phyloP scores from a whole-genome alignment of 2,113 vertebrate genomes.

The Stictonetta naevosa region DNA sequence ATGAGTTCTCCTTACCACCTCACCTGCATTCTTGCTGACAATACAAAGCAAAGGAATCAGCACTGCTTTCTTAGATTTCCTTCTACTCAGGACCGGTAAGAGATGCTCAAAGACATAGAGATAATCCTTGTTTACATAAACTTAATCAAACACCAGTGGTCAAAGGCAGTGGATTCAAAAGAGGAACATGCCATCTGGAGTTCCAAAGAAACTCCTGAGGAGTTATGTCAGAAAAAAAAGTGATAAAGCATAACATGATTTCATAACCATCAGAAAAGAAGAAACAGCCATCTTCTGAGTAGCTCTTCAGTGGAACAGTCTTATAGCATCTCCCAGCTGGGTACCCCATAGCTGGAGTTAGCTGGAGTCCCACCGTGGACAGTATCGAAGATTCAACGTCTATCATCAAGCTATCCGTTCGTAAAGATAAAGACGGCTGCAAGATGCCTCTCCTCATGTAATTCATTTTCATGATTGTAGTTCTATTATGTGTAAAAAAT shows the following conservation, averaged over 20 bases:
- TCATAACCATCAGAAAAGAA: not conserved
- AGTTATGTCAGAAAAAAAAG: conserved; percentile 16
- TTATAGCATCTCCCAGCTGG: not conserved
- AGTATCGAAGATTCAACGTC: not conserved
- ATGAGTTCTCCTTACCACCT: not conserved
- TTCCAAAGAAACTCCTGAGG: not conserved
- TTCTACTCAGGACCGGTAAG: not conserved
- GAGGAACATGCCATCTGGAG: not conserved
- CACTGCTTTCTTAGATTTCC: not conserved
- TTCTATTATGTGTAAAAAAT: not conserved
- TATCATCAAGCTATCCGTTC: not conserved
- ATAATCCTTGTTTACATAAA: conserved; percentile 23
- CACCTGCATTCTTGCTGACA: not conserved
- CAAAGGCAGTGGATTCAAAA: conserved; percentile 40
- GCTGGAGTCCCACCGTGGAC: not conserved
- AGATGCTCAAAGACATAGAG: conserved; percentile 5
- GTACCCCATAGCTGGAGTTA: not conserved
- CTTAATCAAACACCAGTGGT: conserved; percentile 30
- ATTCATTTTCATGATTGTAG: too few relatives aligned
- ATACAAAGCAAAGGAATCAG: not conserved
- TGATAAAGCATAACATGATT: not conserved
- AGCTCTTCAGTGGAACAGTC: not conserved
- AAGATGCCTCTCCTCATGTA: not conserved
- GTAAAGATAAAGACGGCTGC: not conserved
- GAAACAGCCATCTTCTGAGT: not conserved